These are phyloP conservation scores for Boleophthalmus pectinirostris DNA, from an alignment of 2,113 vertebrate species.

Conservation along the genomic window DNA sequence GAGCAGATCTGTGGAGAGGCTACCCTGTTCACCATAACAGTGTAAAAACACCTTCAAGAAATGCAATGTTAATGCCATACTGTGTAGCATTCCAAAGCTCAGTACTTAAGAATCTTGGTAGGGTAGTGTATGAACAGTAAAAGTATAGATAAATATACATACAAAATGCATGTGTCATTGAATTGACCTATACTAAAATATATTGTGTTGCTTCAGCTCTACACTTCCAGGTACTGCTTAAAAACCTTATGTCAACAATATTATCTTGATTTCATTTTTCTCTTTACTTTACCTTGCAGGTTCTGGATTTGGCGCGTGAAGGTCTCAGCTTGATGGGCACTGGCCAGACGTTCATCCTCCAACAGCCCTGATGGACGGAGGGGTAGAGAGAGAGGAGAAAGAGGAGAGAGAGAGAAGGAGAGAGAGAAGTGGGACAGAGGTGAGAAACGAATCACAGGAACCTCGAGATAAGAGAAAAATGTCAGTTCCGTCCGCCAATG, in stretches of 20 bases:
- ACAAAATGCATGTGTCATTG: background rate
- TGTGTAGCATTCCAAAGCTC: background rate
- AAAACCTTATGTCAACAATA: background rate
- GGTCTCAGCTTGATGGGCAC: slow-evolving; percentile 85
- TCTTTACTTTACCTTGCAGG: slow-evolving; percentile 75
- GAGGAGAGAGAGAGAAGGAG: background rate
- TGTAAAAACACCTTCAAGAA: too few species aligned
- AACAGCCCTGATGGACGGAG: slow-evolving; percentile 76
- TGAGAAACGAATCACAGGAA: background rate
- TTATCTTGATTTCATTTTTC: background rate
- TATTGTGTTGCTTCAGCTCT: background rate
- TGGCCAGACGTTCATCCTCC: slow-evolving; percentile 88
- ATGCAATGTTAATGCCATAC: too few species aligned
- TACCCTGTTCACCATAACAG: too few species aligned
- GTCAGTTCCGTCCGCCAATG: slow-evolving; percentile 40
- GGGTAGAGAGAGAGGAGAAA: too few species aligned
- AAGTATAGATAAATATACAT: background rate
- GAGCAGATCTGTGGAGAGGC: too few species aligned
- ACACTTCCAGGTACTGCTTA: background rate
- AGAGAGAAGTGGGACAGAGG: background rate
- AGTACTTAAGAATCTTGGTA: background rate
- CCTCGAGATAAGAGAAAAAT: slow-evolving; percentile 42
- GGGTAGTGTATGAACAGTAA: background rate
- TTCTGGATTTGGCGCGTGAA: slow-evolving; percentile 84
- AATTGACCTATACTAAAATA: background rate